These are phyloP conservation scores for Arothron firmamentum DNA, from an alignment of 2,113 vertebrate genomes.

Conservation along the genomic window DNA sequence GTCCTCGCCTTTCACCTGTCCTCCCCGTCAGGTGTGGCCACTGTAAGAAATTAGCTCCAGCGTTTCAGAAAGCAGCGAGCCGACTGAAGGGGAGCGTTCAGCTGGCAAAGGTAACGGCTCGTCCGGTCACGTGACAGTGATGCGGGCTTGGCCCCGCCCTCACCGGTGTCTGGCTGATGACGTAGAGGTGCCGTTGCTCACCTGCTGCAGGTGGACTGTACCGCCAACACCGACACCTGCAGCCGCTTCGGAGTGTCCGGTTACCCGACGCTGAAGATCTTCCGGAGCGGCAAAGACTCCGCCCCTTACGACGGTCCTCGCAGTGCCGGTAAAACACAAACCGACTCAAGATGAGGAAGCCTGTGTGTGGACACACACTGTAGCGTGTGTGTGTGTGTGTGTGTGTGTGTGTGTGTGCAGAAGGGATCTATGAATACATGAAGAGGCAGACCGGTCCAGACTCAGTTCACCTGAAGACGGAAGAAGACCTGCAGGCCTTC, in stretches of 20 bases:
- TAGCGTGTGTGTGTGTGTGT: conserved; percentile 2
- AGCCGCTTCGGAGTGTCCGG: conserved; percentile 62
- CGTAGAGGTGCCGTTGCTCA: background rate
- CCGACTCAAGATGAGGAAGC: background rate
- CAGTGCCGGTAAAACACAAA: conserved; percentile 56
- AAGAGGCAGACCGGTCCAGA: conserved; percentile 74
- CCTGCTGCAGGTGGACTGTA: conserved; percentile 72
- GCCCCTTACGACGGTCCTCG: conserved; percentile 71
- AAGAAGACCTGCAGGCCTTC: conserved; percentile 68
- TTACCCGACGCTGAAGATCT: conserved; percentile 76
- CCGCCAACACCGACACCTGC: conserved; percentile 57
- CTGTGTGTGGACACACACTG: background rate
- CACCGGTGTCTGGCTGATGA: too few species aligned
- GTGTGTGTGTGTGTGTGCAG: conserved; percentile 36
- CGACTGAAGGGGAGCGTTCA: conserved; percentile 65
- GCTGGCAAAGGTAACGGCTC: conserved; percentile 68
- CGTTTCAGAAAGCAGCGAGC: conserved; percentile 72
- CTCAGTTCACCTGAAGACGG: conserved; percentile 55
- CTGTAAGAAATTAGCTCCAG: conserved; percentile 74
- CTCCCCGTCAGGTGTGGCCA: conserved; percentile 70
- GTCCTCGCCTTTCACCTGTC: background rate
- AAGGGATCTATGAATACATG: conserved; percentile 72
- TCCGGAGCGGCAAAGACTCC: conserved; percentile 66
- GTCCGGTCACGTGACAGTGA: background rate
- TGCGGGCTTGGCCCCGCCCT: too few species aligned